Evolutionary conservation across 2,113 vertebrate genomes (phyloP).

Genomic region (Nicator chloris): DNA sequence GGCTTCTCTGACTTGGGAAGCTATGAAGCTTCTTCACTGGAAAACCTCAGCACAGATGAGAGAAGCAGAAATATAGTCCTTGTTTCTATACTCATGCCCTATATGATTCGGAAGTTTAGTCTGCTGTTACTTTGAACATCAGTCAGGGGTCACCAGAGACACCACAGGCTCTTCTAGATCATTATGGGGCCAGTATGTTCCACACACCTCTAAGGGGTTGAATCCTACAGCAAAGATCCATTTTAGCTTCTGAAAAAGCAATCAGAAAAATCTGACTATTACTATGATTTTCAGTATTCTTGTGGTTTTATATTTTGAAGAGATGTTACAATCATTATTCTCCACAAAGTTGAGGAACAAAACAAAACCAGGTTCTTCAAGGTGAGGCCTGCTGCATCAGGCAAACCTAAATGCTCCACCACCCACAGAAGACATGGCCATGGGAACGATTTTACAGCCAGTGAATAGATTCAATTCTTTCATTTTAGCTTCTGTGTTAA

Average conservation of each 20-base stretch:
- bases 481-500: neutral
- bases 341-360: neutral
- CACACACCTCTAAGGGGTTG: neutral
- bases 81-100: neutral
- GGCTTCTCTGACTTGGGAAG: neutral
- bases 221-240: neutral
- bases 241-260: neutral
- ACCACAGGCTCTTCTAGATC: neutral
- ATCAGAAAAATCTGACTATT: neutral
- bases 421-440: fast-evolving
- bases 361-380: neutral
- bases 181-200: neutral
- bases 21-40: neutral
- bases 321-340: neutral
- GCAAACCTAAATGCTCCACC: neutral
- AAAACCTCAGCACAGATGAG: neutral
- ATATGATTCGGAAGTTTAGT: neutral
- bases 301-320: neutral
- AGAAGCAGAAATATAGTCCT: neutral
- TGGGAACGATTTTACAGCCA: neutral
- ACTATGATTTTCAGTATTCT: neutral
- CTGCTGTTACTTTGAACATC: neutral
- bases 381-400: neutral
- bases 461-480: neutral
- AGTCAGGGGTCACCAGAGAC: neutral